phyloP scores from a whole-genome alignment of 64 coral and sea anemone species.

The Astreopora myriophthalma region DNA sequence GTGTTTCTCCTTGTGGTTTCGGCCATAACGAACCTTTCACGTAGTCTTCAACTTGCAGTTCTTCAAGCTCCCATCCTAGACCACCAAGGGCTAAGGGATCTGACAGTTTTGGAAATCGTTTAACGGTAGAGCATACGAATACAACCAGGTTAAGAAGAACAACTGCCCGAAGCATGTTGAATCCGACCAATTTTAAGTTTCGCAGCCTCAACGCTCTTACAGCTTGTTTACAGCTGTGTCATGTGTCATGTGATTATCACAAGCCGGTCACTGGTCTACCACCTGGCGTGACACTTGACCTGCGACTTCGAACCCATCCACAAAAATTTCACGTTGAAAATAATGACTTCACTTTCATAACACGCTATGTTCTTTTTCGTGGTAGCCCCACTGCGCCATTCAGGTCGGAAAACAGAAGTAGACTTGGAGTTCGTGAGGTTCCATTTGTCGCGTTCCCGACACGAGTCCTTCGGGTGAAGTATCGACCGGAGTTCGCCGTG shows the following conservation, averaged over 20 bases:
- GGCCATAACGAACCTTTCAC: constrained; percentile 57
- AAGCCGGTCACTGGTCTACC: neutral
- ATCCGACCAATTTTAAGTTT: too few relatives aligned
- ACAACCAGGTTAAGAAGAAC: neutral
- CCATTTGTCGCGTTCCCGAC: too few relatives aligned
- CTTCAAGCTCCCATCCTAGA: constrained; percentile 36
- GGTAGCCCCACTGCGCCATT: too few relatives aligned
- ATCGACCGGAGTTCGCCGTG: too few relatives aligned
- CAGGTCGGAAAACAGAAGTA: too few relatives aligned
- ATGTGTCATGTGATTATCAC: neutral
- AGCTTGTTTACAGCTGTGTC: neutral
- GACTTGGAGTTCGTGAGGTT: too few relatives aligned
- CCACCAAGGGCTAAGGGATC: constrained; percentile 33
- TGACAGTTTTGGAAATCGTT: constrained; percentile 1
- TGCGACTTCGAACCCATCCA: too few relatives aligned
- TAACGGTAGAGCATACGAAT: neutral
- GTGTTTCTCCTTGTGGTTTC: constrained; percentile 42
- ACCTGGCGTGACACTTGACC: too few relatives aligned
- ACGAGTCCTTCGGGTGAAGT: too few relatives aligned
- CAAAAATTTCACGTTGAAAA: too few relatives aligned
- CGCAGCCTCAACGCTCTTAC: neutral
- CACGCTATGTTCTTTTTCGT: too few relatives aligned
- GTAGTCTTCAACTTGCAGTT: constrained; percentile 60
- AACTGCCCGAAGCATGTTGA: neutral
- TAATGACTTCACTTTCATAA: too few relatives aligned